Conservation (phyloP, 2,888 invertebrate species). For the Eristalis pertinax region DNA sequence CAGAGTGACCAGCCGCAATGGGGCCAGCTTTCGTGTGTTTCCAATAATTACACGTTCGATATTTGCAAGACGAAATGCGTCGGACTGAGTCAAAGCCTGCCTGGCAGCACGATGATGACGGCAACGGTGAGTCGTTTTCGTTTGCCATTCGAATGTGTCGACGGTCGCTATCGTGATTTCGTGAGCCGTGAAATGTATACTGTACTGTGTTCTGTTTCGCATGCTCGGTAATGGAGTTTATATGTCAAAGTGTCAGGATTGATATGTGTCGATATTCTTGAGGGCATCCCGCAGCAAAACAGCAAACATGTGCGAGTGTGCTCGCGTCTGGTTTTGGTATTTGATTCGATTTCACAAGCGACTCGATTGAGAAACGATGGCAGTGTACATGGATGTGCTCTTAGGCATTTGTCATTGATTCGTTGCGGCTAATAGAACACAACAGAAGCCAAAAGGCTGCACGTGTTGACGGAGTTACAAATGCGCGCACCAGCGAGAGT, state of each 20-base stretch:
- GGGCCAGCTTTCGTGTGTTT: not conserved
- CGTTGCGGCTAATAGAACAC: not conserved
- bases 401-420: not conserved
- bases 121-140: not conserved
- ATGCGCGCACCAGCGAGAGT: not conserved
- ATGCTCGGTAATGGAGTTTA: not conserved
- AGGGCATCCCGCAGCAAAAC: not conserved
- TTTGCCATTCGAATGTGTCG: not conserved
- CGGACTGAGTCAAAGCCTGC: not conserved
- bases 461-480: not conserved
- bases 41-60: conserved; percentile 1
- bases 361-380: not conserved
- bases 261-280: conserved; percentile 9
- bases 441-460: not conserved
- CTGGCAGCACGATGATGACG: not conserved
- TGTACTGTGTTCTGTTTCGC: not conserved
- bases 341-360: not conserved
- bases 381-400: not conserved
- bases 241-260: conserved; percentile 36
- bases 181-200: conserved; percentile 17
- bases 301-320: not conserved
- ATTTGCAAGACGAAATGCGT: conserved; percentile 14
- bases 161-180: conserved; percentile 9
- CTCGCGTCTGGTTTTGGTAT: not conserved
- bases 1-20: conserved; percentile 32